Percentiles rank a stretch among this genome's conserved stretches.
phyloP scores from a whole-genome alignment of 2,113 vertebrate species.

The Motacilla tschutschensis region DNA sequence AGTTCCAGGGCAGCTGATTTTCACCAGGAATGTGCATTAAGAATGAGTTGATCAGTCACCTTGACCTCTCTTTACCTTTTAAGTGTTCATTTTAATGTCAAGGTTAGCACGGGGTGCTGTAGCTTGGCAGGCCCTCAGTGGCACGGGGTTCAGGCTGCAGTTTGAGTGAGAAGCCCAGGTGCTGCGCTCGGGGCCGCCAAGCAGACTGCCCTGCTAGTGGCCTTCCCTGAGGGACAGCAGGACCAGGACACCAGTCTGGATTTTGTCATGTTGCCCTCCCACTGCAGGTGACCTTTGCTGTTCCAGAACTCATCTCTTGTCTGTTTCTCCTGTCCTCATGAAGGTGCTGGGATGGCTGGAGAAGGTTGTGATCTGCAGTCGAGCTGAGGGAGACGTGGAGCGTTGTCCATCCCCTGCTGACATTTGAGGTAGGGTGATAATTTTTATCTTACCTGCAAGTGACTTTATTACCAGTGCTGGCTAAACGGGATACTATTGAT shows the following conservation, averaged over 20 bases:
- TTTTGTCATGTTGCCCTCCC: background rate
- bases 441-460: background rate
- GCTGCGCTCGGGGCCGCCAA: rapidly evolving
- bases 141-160: background rate
- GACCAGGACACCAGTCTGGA: rapidly evolving
- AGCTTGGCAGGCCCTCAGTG: background rate
- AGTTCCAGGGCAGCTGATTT: background rate
- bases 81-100: background rate
- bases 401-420: background rate
- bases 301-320: background rate
- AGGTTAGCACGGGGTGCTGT: background rate
- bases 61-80: background rate
- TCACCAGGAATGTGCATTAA: background rate
- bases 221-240: background rate
- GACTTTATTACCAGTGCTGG: background rate
- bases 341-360: constrained; percentile 54
- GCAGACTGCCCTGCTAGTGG: background rate
- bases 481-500: background rate
- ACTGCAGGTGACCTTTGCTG: rapidly evolving
- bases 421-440: constrained; percentile 12
- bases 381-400: constrained; percentile 25
- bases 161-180: constrained; percentile 50
- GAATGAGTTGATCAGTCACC: background rate
- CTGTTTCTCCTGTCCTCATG: background rate
- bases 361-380: background rate